These are phyloP conservation scores for Melanotaenia boesemani DNA, from an alignment of 2,797 vertebrate genomes.

Conservation along the genomic window DNA sequence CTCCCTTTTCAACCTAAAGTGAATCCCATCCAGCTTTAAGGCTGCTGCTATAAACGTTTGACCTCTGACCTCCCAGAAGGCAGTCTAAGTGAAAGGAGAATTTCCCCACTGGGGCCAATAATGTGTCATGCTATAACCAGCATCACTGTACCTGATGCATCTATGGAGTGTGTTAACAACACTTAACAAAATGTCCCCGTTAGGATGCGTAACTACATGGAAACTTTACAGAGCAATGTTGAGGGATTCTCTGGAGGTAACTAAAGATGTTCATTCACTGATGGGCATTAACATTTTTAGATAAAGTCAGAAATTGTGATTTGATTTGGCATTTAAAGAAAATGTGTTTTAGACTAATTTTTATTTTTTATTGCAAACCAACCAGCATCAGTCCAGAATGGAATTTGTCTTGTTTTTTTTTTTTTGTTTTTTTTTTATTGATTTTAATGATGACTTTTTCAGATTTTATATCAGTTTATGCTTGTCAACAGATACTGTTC, in stretches of 20 bases:
- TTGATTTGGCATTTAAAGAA: too few species aligned
- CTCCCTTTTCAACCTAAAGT: conserved; percentile 16
- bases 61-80: conserved; percentile 74
- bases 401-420: too few species aligned
- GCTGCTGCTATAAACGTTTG: conserved; percentile 70
- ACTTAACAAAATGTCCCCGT: not conserved
- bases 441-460: too few species aligned
- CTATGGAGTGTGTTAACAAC: conserved; percentile 19
- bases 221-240: not conserved
- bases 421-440: too few species aligned
- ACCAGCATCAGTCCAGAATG: too few species aligned
- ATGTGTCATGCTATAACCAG: conserved; percentile 62
- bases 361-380: too few species aligned
- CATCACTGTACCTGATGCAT: conserved; percentile 54
- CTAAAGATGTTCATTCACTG: too few species aligned
- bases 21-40: conserved; percentile 28
- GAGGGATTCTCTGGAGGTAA: not conserved
- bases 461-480: too few species aligned
- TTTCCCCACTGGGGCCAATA: conserved; percentile 74
- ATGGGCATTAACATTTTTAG: not conserved
- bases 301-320: not conserved
- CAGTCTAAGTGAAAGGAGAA: conserved; percentile 70
- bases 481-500: too few species aligned
- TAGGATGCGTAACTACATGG: not conserved
- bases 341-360: too few species aligned